phyloP scores from a whole-genome alignment of 1,140 invertebrate genomes.

The Drosophila insularis region DNA sequence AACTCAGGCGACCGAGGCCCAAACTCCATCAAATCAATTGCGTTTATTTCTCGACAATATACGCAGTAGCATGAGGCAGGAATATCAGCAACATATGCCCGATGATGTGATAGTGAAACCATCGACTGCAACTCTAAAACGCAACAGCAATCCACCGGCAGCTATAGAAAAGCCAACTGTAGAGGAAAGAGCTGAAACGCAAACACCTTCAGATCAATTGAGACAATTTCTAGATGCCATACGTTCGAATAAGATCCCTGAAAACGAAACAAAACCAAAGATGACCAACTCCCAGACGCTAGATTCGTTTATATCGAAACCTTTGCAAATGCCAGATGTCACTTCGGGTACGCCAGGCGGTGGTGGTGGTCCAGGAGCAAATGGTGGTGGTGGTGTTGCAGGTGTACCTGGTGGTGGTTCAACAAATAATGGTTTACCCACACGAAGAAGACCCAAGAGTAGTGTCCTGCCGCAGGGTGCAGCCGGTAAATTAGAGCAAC shows the following conservation, averaged over 20 bases:
- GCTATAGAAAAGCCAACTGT: slow-evolving; percentile 21
- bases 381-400: background rate
- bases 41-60: slow-evolving; percentile 80
- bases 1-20: slow-evolving; percentile 53
- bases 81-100: slow-evolving; percentile 78
- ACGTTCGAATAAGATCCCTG: slow-evolving; percentile 81
- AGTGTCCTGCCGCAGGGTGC: slow-evolving; percentile 48
- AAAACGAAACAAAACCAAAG: slow-evolving; percentile 73
- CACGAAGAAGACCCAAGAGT: slow-evolving; percentile 68
- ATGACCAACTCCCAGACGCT: slow-evolving; percentile 72
- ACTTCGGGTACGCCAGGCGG: slow-evolving; percentile 67
- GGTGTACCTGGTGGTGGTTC: background rate
- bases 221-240: slow-evolving; percentile 80
- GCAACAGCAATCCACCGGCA: background rate
- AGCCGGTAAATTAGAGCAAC: slow-evolving; percentile 49
- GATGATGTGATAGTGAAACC: slow-evolving; percentile 70
- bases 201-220: slow-evolving; percentile 81
- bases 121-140: slow-evolving; percentile 34
- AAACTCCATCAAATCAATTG: slow-evolving; percentile 77
- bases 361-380: background rate
- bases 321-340: slow-evolving; percentile 78
- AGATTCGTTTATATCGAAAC: slow-evolving; percentile 78
- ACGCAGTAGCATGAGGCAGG: slow-evolving; percentile 78
- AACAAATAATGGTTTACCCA: slow-evolving; percentile 43
- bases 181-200: slow-evolving; percentile 20